These are phyloP conservation scores for Napeogenes inachia DNA, from an alignment of 2,888 invertebrate genomes.

Conservation along the genomic window DNA sequence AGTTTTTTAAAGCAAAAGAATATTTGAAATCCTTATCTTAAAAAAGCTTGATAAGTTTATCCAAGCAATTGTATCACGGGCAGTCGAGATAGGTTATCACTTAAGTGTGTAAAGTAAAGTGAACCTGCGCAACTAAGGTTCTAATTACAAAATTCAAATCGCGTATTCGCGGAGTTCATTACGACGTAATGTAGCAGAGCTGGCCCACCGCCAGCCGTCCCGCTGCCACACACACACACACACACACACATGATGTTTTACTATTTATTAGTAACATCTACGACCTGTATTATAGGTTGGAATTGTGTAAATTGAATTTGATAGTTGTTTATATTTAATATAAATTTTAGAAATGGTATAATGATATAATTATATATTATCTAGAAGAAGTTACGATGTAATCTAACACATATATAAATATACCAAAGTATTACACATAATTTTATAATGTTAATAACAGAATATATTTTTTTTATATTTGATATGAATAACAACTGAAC, in stretches of 20 bases:
- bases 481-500: too few relatives aligned
- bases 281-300: background rate
- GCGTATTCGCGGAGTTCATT: constrained; percentile 30
- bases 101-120: constrained; percentile 5
- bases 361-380: too few relatives aligned
- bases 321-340: background rate
- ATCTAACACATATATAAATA: too few relatives aligned
- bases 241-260: constrained; percentile 15
- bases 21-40: too few relatives aligned
- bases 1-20: too few relatives aligned
- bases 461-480: too few relatives aligned
- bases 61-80: background rate
- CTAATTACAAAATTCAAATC: constrained; percentile 34
- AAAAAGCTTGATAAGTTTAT: background rate
- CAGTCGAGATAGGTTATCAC: background rate
- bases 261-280: background rate
- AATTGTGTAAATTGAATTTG: background rate
- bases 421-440: too few relatives aligned
- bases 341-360: too few relatives aligned
- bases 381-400: too few relatives aligned
- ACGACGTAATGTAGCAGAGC: constrained; percentile 26
- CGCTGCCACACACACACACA: constrained; percentile 24
- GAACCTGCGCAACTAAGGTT: constrained; percentile 13
- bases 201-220: constrained; percentile 31
- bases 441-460: too few relatives aligned